Base-by-base conservation (phyloP, 2,797 vertebrate genomes). In the Argentina silus region DNA sequence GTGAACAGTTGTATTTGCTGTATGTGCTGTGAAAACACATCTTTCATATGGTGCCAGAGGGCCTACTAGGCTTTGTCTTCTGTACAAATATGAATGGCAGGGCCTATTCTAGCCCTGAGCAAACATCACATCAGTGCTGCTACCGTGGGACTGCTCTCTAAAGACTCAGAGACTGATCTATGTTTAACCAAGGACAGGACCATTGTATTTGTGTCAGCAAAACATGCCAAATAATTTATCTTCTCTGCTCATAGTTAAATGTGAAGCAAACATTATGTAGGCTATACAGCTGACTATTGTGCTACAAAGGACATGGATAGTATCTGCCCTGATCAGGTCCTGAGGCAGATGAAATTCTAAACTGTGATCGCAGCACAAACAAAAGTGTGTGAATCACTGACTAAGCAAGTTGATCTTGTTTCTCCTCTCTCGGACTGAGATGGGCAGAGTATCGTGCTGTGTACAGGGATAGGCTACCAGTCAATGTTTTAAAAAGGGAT, bases 61-160 rank as follows among this genome's bases (percentile, higher is more conserved):
- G 72, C 73, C 85, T 23, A 77, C 12, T 21, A 72, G 69, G 79
- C 82, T 90, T 87, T 89, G 85, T 90, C 73, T 79, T 82, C 85
- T 80, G 74, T 77, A 65, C 82, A 86, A 83, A 88, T 86, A 87
- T 89, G 89, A 90, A 81, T 85, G 81, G 75, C 88, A 86, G 81
- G 55, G 59, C 82, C 76, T 83, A 70, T 86, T 82, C 76, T 74
- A 8, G 74, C 74, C 67, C 64, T 72, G 69, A 81, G 83, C 79
- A 84, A 87, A 87, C 81, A 82, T 70, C 15, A 45, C 79, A 73
- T 6, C 69, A 63, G 47, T 2, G 6, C 47, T 27, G 72, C 62
- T 80, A 80, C 77, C 78, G 73, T 86, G 81, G 81, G 84, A 86
- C 78, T 77, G 70, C 66, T 77, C 70, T 76, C 72, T 71, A 66